Evolutionary conservation across 1,140 invertebrate species (phyloP).

Genomic region (Proales similis): DNA sequence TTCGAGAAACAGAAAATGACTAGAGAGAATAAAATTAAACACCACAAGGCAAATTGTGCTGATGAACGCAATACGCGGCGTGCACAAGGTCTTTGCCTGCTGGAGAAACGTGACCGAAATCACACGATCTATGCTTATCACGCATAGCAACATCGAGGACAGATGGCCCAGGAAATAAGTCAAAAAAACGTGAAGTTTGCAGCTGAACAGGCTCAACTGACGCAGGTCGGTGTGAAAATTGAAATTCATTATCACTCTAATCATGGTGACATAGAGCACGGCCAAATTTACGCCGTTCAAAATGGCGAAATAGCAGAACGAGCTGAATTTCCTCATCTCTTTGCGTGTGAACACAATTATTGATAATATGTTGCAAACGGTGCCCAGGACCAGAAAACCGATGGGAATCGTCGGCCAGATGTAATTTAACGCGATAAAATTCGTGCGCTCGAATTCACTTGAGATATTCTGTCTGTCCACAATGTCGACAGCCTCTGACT

Average conservation of each 20-base stretch:
- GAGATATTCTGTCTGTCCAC: too few species aligned
- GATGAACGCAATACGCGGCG: constrained; percentile 8
- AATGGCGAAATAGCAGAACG: constrained; percentile 35
- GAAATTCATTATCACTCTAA: constrained; percentile 16
- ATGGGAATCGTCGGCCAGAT: constrained; percentile 32
- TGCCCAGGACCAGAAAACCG: constrained; percentile 26
- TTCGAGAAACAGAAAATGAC: constrained; percentile 30
- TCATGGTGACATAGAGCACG: constrained; percentile 19
- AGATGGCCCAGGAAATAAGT: constrained; percentile 35
- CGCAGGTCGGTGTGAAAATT: constrained; percentile 27
- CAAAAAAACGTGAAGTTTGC: constrained; percentile 37
- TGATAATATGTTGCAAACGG: constrained; percentile 21
- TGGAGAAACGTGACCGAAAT: constrained; percentile 37
- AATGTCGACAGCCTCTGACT: too few species aligned
- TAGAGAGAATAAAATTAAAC: constrained; percentile 5
- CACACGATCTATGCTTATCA: constrained; percentile 32
- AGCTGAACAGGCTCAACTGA: constrained; percentile 1
- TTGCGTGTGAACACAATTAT: constrained; percentile 34
- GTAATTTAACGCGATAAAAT: constrained; percentile 23
- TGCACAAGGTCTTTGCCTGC: constrained; percentile 29
- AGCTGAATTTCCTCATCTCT: constrained; percentile 34
- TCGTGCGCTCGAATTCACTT: constrained; percentile 14
- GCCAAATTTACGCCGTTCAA: constrained; percentile 29
- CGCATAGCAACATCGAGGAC: constrained; percentile 31
- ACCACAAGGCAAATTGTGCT: background rate